Conservation (phyloP, 2,797 vertebrate genomes). For the Aphelocoma californica region DNA sequence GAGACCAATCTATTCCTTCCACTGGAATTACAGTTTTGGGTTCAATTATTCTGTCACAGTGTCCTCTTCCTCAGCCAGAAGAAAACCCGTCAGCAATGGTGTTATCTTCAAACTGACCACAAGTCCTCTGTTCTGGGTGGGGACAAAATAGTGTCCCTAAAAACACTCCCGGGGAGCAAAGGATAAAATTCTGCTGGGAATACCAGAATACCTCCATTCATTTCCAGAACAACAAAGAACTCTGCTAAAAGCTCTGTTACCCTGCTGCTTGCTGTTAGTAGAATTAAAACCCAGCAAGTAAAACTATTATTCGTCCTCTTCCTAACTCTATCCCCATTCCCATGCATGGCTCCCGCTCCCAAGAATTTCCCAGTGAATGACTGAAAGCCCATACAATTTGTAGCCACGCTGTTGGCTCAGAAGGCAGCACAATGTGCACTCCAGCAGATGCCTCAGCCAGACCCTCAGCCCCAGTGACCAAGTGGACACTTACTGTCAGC, state of each 20-base stretch:
- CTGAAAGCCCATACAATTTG: rapidly evolving
- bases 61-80: neutral
- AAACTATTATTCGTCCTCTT: neutral
- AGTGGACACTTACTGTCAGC: neutral
- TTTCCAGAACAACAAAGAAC: neutral
- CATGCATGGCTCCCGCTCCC: neutral
- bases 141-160: neutral
- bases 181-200: neutral
- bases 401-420: rapidly evolving
- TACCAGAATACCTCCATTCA: neutral
- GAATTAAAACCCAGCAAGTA: neutral
- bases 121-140: neutral
- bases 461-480: neutral
- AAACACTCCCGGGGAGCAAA: neutral
- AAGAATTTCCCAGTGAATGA: neutral
- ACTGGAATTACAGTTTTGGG: neutral
- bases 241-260: neutral
- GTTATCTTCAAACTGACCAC: neutral
- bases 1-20: neutral
- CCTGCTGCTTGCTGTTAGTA: rapidly evolving
- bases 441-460: neutral
- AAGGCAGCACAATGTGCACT: neutral
- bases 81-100: rapidly evolving
- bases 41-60: rapidly evolving
- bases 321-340: neutral